Evolutionary conservation across 2,888 invertebrate genomes (phyloP), one percentile per base, ranked within the genome.

Genomic region (Chalcis sispes): DNA sequence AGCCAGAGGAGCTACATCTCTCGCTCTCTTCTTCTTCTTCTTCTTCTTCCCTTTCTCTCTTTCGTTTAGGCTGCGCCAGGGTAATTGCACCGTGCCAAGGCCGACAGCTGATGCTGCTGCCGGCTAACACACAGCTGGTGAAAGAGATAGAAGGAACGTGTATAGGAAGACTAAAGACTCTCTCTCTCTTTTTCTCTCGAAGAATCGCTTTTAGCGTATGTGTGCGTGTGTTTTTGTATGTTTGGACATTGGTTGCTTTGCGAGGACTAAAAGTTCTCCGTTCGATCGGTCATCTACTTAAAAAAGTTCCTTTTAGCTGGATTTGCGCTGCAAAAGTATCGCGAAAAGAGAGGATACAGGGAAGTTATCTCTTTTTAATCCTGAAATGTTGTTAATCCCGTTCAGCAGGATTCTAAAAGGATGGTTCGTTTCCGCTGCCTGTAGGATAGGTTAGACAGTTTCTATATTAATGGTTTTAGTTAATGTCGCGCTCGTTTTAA

Each of bases 81-180:
- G 87, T 88, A 88, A 88, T 88, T 87, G 88, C 87, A 87, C 88
- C 87, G 87, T 86, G 85, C 88, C 88, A 88, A 88, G 88, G 88
- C 85, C 88, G 88, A 87, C 88, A 88, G 88, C 88, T 88, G 88
- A 88, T 88, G 87, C 85, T 84, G 85, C 85, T 82, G 82, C 85
- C 84, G 85, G n/a, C 29, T 18, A 10, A 36, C 27, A 50, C 52
- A 69, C 69, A 75, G 70, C 62, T 69, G 75, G n/a, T n/a, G n/a
- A 58, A 64, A 20, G 25, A 18, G 42, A 56, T 2, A 56, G 42
- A 42, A 36, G 42, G 18, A 27, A 18, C n/a, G 1, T n/a, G 50
- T 32, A 36, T 32, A 29, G 54, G 29, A 29, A 56, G 7, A 27
- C n/a, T 1, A 52, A 1, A 48, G 32, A 40, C 23, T 52, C 52